These are phyloP conservation scores for Nylanderia fulva DNA, from an alignment of 1,140 invertebrate genomes.

Conservation along the genomic window DNA sequence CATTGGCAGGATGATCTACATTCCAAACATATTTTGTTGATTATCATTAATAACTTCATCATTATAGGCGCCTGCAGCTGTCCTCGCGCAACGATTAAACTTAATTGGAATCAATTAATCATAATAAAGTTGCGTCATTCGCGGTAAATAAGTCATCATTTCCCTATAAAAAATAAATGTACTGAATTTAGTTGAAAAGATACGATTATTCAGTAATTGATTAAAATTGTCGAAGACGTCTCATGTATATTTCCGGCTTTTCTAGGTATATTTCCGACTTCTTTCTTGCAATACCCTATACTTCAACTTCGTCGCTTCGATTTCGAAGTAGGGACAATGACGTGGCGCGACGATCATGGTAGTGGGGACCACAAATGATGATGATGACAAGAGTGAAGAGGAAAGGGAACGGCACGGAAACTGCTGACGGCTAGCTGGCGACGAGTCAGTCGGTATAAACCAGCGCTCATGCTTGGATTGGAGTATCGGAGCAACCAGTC, in stretches of 20 bases:
- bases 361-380: conserved; percentile 37
- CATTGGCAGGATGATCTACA: background rate
- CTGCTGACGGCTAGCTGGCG: conserved; percentile 50
- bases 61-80: background rate
- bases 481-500: conserved; percentile 84
- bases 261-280: background rate
- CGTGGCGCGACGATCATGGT: background rate
- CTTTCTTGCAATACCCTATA: background rate
- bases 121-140: conserved; percentile 47
- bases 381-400: conserved; percentile 35
- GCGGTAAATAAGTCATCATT: background rate
- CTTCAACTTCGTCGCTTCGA: background rate
- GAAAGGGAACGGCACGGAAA: conserved; percentile 42
- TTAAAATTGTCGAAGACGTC: background rate
- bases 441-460: conserved; percentile 68
- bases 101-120: conserved; percentile 74
- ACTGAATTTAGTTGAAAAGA: no score
- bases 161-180: background rate
- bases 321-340: background rate
- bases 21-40: background rate
- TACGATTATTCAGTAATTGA: no score
- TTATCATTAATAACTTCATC: background rate
- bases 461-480: conserved; percentile 79
- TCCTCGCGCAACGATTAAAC: conserved; percentile 48
- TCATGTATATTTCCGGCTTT: background rate